Conservation (phyloP, 2,888 invertebrate species). For the Didymodactylos carnosus region DNA sequence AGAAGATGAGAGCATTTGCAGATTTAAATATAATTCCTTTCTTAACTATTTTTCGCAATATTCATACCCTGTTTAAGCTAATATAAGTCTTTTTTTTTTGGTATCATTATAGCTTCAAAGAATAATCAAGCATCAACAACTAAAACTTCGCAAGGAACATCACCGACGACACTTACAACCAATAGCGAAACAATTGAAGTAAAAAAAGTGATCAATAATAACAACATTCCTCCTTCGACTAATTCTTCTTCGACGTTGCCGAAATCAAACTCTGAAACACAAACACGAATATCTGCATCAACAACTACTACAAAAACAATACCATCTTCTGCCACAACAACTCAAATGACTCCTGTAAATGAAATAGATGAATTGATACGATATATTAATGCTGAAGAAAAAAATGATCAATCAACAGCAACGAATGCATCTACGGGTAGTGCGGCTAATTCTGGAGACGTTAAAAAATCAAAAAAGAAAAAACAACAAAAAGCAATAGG, state of each 20-base stretch:
- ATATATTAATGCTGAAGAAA: neutral
- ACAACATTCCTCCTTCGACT: no score
- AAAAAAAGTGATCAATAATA: neutral
- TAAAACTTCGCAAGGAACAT: no score
- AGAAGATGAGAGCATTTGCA: no score
- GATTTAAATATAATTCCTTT: no score
- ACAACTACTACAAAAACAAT: neutral
- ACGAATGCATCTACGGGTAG: neutral
- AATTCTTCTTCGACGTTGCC: no score
- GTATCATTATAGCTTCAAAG: no score
- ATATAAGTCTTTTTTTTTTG: no score
- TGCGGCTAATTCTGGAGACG: neutral
- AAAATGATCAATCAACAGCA: neutral
- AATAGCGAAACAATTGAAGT: neutral
- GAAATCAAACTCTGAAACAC: no score
- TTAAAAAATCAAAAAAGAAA: neutral
- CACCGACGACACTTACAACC: no score
- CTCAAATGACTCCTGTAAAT: neutral
- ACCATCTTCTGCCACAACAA: neutral
- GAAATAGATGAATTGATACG: neutral
- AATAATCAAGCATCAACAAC: no score
- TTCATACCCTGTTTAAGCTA: no score
- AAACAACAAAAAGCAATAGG: neutral
- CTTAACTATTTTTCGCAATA: no score
- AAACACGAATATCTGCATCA: neutral